Evolutionary conservation across 2,797 vertebrate genomes (phyloP), one percentile per base, ranked within the genome.

Genomic region (Sebastolobus altivelis): DNA sequence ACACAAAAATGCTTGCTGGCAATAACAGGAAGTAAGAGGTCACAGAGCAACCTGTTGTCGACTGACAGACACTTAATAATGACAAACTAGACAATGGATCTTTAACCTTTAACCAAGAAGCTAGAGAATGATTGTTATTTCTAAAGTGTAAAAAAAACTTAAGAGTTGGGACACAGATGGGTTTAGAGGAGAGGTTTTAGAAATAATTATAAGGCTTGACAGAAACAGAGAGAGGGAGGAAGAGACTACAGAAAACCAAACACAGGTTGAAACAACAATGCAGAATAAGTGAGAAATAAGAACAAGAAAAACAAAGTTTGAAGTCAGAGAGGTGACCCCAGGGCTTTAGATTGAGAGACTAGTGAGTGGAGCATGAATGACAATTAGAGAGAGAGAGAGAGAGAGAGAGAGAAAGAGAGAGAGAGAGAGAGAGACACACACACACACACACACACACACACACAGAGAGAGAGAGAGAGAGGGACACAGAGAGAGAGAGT

Each of bases 311-410:
- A 76, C 25, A 25, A 25, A 25, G 25, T 25, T 25, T 25, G 33
- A 72, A 55, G 20, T 18, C 6, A 62, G 33, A 68, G 43, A 56
- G 13, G 35, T 46, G 35, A 69, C 70, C 40, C 29, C 1, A 2
- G 9, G 22, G 7, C 55, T 56, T 25, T 16, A 58, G 6, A 49
- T 65, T 25, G 9, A 68, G 72, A 86, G 69, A 63, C 75, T 56
- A 74, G n/a, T 67, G 46, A 79, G 49, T 52, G 49, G 49, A 52
- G 33, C 13, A 79, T 77, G 75, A 85, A 79, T 71, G 71, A 84
- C 35, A 59, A 58, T n/a, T 2, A 35, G 55, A 52, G 60, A 61
- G 72, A 71, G 33, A 29, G 13, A 20, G 35, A 25, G 13, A 61
- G 27, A 2, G 59, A 10, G 22, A 52, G 58, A 66, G 61, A 60